phyloP scores from a whole-genome alignment of 1,140 invertebrate genomes.

The Polypedilum vanderplanki region DNA sequence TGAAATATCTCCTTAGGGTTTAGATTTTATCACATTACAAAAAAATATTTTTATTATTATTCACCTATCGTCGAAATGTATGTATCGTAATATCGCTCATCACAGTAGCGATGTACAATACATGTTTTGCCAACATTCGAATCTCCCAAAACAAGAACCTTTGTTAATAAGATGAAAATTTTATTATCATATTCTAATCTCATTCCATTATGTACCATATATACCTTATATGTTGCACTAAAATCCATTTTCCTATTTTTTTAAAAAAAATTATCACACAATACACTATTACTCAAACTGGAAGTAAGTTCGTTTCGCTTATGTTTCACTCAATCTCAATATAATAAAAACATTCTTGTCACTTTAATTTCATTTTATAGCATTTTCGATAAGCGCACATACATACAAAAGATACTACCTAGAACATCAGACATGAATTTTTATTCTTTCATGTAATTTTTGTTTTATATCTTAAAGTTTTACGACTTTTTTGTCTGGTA shows the following conservation, averaged over 20 bases:
- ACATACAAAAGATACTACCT: not conserved
- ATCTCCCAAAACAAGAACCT: conserved; percentile 75
- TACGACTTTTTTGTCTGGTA: conserved; percentile 5
- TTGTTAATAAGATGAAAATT: too few relatives aligned
- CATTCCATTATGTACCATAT: too few relatives aligned
- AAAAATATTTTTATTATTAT: conserved; percentile 41
- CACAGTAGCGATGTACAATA: conserved; percentile 83
- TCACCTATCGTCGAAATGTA: conserved; percentile 89
- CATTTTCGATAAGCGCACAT: not conserved
- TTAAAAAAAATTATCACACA: not conserved
- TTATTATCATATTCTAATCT: too few relatives aligned
- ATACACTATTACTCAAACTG: not conserved
- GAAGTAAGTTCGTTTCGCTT: not conserved
- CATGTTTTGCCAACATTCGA: conserved; percentile 90
- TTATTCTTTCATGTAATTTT: not conserved
- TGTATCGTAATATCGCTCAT: conserved; percentile 83
- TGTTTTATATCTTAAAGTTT: conserved; percentile 16
- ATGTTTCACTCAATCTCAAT: not conserved
- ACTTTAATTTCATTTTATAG: conserved; percentile 23
- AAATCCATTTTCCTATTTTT: conserved; percentile 51
- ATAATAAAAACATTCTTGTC: not conserved
- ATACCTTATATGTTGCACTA: conserved; percentile 67
- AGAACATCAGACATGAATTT: conserved; percentile 9
- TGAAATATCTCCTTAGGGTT: too few relatives aligned
- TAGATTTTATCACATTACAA: not conserved